These are phyloP conservation scores for Chironomus tepperi DNA, from an alignment of 1,140 invertebrate genomes.

Conservation along the genomic window DNA sequence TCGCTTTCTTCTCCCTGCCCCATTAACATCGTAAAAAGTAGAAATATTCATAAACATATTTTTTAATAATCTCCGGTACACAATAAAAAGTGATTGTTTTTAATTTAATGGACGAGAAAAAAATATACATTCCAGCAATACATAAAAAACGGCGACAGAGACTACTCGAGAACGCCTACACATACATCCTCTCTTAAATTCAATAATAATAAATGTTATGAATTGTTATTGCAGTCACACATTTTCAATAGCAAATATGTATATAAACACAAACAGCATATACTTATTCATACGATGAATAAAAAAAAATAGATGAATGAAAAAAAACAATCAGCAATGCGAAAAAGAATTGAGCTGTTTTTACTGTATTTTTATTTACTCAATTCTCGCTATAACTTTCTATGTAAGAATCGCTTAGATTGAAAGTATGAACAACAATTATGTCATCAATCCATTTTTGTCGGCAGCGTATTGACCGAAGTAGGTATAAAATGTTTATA, in stretches of 20 bases:
- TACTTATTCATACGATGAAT: too few species aligned
- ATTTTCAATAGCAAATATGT: neutral
- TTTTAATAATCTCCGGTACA: neutral
- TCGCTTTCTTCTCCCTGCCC: too few species aligned
- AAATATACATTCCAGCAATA: neutral
- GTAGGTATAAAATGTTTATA: too few species aligned
- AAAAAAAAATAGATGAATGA: too few species aligned
- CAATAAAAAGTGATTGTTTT: slow-evolving; percentile 9
- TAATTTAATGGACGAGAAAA: neutral
- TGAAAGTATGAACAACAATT: slow-evolving; percentile 4
- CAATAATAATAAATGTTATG: neutral
- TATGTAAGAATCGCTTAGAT: neutral
- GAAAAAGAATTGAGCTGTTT: too few species aligned
- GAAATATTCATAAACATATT: too few species aligned
- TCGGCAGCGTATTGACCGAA: neutral
- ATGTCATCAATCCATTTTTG: slow-evolving; percentile 16
- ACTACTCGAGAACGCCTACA: neutral
- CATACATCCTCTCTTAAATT: neutral
- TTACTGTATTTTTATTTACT: too few species aligned
- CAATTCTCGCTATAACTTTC: too few species aligned
- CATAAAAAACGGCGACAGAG: neutral
- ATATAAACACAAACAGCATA: neutral
- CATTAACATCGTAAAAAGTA: too few species aligned
- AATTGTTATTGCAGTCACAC: slow-evolving; percentile 1
- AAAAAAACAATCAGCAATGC: too few species aligned